Base-by-base conservation (phyloP, 2,797 vertebrate genomes). In the Nasua narica region DNA sequence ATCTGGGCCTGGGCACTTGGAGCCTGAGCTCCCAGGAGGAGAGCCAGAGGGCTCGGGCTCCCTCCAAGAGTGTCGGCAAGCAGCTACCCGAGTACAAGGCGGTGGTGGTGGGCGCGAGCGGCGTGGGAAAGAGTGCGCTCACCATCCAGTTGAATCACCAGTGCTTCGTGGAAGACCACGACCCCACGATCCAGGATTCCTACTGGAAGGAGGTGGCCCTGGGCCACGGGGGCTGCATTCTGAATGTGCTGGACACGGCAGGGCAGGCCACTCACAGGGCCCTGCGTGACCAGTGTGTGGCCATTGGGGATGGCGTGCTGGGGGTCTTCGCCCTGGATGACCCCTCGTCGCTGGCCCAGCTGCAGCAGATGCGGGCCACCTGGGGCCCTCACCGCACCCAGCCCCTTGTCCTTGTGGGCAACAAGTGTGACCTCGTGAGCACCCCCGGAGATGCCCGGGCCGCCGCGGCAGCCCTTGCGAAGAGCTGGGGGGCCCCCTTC, bases 111-210 rank as follows among this genome's bases (percentile, higher is more conserved):
- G 99, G 99, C 12, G 99, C 99, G 9, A 99, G 99, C 95, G 99
- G 99, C 5, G 99, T 99, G 35, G 99, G 99, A 94, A 99, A 99
- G 98, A 99, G 99, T 15, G 99, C 99, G 12, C 98, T 99, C 95
- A 99, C 99, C 1, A 99, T 99, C 98, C 99, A 99, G 98, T 99
- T 99, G 86, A 99, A 99, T 96, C 99, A 99, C 98, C 99, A 99
- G 97, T 99, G 99, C 97, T 99, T 99, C 2, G 99, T 99, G 50
- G 99, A 99, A 48, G 99, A 99, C 79, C 99, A 99, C 50, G 99
- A 99, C 95, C 99, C 99, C 40, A 99, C 99, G 0, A 99, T 99
- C 97, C 99, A 99, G 99, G 99, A 99, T 98, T 99, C 99, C 7
- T 99, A 99, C 98, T 99, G 99, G 98, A 99, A 99, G 97, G 99